Evolutionary conservation across 92 coral and sea anemone species (phyloP), one percentile per base, ranked within the genome.

Genomic region (Heteractis magnifica): DNA sequence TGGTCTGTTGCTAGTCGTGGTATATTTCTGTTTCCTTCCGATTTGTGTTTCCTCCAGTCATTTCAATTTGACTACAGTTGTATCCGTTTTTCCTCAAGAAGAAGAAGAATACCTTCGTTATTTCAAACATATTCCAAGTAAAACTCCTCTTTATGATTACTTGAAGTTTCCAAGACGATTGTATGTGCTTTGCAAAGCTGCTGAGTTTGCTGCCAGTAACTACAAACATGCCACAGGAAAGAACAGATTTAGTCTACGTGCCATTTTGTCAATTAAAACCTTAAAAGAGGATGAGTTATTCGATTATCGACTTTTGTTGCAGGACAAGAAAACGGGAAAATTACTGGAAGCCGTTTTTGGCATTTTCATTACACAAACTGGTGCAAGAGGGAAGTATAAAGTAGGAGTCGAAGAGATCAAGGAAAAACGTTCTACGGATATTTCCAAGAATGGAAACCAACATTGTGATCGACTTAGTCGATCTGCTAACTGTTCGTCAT

Each of bases 391-490:
- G 4, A 70, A 59, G 34, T 81, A 50, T 23, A 34, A 64, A 14
- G 62, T 84, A 6, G 71, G 79, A 52, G 74, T 71, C 26, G 72
- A 86, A 23, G 77, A 52, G 51, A 49, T 85, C 19, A 88, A 80
- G 16, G 82, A 85, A 26, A 81, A 79, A 20, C 84, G 90, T 10
- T 71, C 79, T 68, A 34, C 44, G 44, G 53, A 59, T n/a, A 44
- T n/a, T 6, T 14, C 19, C 4, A 8, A 21, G 55, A 49, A 56
- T 73, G 68, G 44, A 49, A 84, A 88, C 11, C 77, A 52, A 51
- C 55, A 84, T 18, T 93, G 98, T 79, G 98, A 93, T 72, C 62
- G 71, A 49, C 89, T 93, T 15, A 93, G 98, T 86, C 82, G 78
- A 56, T 80, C 78, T 77, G 98, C 98, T 5, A 86, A 89, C 68